Conservation (phyloP, 2,888 invertebrate genomes). For the Mythimna pallens region DNA sequence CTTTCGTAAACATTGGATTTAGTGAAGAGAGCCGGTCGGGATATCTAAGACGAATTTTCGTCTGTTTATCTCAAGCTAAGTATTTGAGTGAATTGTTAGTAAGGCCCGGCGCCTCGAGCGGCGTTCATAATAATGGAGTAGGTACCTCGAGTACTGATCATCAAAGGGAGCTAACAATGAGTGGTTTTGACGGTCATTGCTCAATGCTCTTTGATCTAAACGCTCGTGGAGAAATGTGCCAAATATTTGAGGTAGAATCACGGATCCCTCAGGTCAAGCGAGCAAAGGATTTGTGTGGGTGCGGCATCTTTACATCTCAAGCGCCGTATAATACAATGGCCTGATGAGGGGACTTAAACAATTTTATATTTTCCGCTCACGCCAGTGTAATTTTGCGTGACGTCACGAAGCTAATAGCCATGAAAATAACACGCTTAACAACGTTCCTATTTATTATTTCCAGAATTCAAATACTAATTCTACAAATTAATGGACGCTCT, state of each 20-base stretch:
- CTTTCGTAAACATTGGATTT: conserved; percentile 46
- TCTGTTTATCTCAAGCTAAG: conserved; percentile 65
- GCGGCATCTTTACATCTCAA: conserved; percentile 42
- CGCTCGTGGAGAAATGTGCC: conserved; percentile 70
- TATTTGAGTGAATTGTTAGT: conserved; percentile 70
- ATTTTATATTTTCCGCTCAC: conserved; percentile 42
- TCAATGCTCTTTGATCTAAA: conserved; percentile 79
- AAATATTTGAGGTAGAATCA: conserved; percentile 76
- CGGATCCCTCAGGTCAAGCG: conserved; percentile 59
- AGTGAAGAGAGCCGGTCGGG: conserved; percentile 38
- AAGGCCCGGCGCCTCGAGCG: conserved; percentile 70
- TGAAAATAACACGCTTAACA: not conserved
- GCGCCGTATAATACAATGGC: conserved; percentile 34
- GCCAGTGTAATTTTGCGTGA: conserved; percentile 28
- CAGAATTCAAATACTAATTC: conserved; percentile 41
- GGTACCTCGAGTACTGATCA: conserved; percentile 74
- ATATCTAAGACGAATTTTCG: conserved; percentile 58
- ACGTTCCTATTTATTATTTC: conserved; percentile 8
- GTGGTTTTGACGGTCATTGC: conserved; percentile 80
- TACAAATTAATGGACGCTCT: conserved; percentile 30
- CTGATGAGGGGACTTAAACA: conserved; percentile 27
- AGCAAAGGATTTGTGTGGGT: conserved; percentile 57
- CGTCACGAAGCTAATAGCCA: conserved; percentile 22
- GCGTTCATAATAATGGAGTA: conserved; percentile 70
- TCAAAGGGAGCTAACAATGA: conserved; percentile 81